A percentile compares a stretch with the other conserved stretches of the same genome.
These are phyloP conservation scores for Vireo altiloquus DNA, from an alignment of 2,113 vertebrate genomes.

Conservation along the genomic window DNA sequence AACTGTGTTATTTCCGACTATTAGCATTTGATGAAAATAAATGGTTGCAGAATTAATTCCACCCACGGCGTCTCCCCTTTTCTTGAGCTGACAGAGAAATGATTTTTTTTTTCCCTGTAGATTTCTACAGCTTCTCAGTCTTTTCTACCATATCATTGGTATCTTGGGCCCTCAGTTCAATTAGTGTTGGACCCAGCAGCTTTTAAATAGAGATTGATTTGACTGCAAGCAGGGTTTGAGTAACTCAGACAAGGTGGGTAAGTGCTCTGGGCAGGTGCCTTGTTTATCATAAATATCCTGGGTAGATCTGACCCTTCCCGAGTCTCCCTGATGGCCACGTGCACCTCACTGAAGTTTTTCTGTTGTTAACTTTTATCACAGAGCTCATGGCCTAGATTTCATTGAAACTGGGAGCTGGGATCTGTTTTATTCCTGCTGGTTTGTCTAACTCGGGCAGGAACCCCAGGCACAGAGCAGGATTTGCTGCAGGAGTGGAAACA, in stretches of 20 bases:
- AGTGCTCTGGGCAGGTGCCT: background rate
- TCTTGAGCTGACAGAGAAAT: background rate
- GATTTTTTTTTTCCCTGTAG: background rate
- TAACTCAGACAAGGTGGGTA: background rate
- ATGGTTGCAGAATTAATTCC: slow-evolving; percentile 46
- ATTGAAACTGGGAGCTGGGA: background rate
- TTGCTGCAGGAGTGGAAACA: background rate
- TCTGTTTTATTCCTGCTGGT: background rate
- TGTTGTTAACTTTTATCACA: background rate
- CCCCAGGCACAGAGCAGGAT: background rate
- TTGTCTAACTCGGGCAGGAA: background rate
- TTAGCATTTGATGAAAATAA: slow-evolving; percentile 56
- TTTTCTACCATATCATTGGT: background rate
- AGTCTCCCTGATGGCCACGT: background rate
- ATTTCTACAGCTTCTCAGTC: background rate
- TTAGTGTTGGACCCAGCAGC: background rate
- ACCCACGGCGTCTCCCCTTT: slow-evolving; percentile 7
- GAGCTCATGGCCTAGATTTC: background rate
- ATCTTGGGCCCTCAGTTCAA: background rate
- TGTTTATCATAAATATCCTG: background rate
- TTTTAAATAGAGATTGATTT: background rate
- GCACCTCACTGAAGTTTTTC: background rate
- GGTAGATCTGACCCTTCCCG: background rate
- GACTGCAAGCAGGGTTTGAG: background rate
- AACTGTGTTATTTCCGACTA: slow-evolving; percentile 16